Conservation (phyloP, 2,888 invertebrate species). For the Agrilus cyanescens region DNA sequence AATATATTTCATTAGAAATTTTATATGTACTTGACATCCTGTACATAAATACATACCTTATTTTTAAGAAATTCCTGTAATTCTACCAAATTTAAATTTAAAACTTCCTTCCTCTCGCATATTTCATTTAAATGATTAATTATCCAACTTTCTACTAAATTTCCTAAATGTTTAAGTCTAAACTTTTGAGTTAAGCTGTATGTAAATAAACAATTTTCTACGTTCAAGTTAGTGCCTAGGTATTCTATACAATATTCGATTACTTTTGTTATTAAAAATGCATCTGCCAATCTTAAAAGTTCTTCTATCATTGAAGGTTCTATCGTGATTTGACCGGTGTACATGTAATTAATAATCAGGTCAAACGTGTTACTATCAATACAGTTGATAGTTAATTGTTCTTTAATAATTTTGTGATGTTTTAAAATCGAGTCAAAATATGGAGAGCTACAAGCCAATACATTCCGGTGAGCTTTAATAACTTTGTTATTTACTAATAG, state of each 20-base stretch:
- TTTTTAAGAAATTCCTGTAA: slow-evolving; percentile 42
- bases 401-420: slow-evolving; percentile 39
- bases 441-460: slow-evolving; percentile 51
- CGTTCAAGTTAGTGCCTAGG: slow-evolving; percentile 46
- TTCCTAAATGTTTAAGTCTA: slow-evolving; percentile 43
- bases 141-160: slow-evolving; percentile 44
- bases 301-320: slow-evolving; percentile 49
- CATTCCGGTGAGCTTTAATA: slow-evolving; percentile 48
- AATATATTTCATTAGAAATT: slow-evolving; percentile 8
- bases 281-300: slow-evolving; percentile 47
- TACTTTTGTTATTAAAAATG: slow-evolving; percentile 47
- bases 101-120: slow-evolving; percentile 42
- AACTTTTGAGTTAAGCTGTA: slow-evolving; percentile 48
- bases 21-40: too few relatives aligned
- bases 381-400: slow-evolving; percentile 44
- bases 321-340: slow-evolving; percentile 48
- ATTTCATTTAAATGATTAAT: slow-evolving; percentile 40
- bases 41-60: slow-evolving; percentile 36
- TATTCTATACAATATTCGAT: slow-evolving; percentile 53
- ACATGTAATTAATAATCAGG: slow-evolving; percentile 50
- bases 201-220: slow-evolving; percentile 49
- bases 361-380: slow-evolving; percentile 46
- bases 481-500: slow-evolving; percentile 45
- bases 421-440: slow-evolving; percentile 51
- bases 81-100: slow-evolving; percentile 36